Conservation (phyloP, 2,888 invertebrate genomes). For the Cetonia aurata region DNA sequence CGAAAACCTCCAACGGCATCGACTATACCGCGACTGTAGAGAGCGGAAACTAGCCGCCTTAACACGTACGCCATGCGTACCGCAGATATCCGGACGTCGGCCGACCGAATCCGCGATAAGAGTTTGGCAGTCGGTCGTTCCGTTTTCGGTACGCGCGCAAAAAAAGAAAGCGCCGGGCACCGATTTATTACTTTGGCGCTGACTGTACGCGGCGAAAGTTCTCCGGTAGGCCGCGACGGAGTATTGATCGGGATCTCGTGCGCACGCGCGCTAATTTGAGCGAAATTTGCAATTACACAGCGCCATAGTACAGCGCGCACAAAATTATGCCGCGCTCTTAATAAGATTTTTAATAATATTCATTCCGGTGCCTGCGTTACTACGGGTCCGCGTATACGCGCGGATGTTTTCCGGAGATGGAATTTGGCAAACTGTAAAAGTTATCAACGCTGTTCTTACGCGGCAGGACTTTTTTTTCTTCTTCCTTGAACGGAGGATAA, state of each 20-base stretch:
- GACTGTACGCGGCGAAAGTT: conserved; percentile 57
- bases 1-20: no score
- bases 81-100: conserved; percentile 14
- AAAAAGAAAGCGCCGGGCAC: conserved; percentile 9
- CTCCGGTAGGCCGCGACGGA: neutral
- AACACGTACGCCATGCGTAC: neutral
- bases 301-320: conserved; percentile 63
- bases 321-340: conserved; percentile 61
- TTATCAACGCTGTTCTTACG: neutral
- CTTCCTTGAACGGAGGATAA: no score
- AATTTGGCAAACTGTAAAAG: conserved; percentile 16
- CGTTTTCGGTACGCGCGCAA: conserved; percentile 28
- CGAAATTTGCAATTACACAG: conserved; percentile 66
- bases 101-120: neutral
- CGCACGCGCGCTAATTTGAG: conserved; percentile 59
- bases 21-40: no score
- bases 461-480: no score
- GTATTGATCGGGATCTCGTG: conserved; percentile 59
- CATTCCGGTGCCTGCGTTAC: conserved; percentile 17
- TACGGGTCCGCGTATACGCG: neutral
- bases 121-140: neutral
- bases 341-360: conserved; percentile 47
- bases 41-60: no score
- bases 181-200: conserved; percentile 49
- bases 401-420: conserved; percentile 6